A percentile compares a stretch with the other conserved stretches of the same genome.
Conservation (phyloP, 2,888 invertebrate species). For the Plagodis pulveraria region DNA sequence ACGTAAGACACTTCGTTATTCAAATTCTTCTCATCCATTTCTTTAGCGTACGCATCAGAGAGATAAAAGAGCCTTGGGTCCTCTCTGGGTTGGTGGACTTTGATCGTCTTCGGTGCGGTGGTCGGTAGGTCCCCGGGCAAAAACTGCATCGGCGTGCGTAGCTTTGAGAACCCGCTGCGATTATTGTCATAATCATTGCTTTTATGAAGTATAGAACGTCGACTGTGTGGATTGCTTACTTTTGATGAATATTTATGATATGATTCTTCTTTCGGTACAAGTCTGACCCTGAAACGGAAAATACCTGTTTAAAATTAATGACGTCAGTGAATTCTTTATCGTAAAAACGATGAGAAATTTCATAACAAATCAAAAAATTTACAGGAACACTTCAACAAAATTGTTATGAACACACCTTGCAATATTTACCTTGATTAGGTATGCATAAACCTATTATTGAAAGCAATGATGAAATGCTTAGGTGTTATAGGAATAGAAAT, state of each 20-base stretch:
- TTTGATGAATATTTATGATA: slow-evolving; percentile 26
- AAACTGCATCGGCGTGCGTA: slow-evolving; percentile 55
- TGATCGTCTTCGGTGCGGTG: slow-evolving; percentile 53
- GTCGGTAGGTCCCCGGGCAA: slow-evolving; percentile 49
- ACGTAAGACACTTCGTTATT: slow-evolving; percentile 63
- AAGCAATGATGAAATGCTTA: slow-evolving; percentile 25
- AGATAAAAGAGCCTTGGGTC: slow-evolving; percentile 76
- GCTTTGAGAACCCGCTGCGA: slow-evolving; percentile 62
- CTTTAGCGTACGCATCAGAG: slow-evolving; percentile 73
- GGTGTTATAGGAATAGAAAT: slow-evolving; percentile 48
- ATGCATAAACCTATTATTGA: slow-evolving; percentile 21
- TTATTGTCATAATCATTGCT: slow-evolving; percentile 71
- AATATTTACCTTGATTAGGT: slow-evolving; percentile 12
- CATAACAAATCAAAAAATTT: slow-evolving; percentile 52
- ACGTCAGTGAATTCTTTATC: slow-evolving; percentile 11
- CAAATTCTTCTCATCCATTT: slow-evolving; percentile 61
- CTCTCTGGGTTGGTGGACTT: slow-evolving; percentile 69
- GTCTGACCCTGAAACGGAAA: slow-evolving; percentile 56
- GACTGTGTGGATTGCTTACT: slow-evolving; percentile 39
- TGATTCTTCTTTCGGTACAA: slow-evolving; percentile 48
- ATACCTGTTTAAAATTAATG: slow-evolving; percentile 10
- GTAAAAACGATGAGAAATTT: slow-evolving; percentile 11
- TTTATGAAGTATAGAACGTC: slow-evolving; percentile 47
- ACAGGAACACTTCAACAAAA: slow-evolving; percentile 42
- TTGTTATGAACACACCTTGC: slow-evolving; percentile 12